Percentiles rank a stretch among this genome's conserved stretches.
Evolutionary conservation across 2,797 vertebrate genomes (phyloP).

Genomic region (Pseudomugil gertrudae): DNA sequence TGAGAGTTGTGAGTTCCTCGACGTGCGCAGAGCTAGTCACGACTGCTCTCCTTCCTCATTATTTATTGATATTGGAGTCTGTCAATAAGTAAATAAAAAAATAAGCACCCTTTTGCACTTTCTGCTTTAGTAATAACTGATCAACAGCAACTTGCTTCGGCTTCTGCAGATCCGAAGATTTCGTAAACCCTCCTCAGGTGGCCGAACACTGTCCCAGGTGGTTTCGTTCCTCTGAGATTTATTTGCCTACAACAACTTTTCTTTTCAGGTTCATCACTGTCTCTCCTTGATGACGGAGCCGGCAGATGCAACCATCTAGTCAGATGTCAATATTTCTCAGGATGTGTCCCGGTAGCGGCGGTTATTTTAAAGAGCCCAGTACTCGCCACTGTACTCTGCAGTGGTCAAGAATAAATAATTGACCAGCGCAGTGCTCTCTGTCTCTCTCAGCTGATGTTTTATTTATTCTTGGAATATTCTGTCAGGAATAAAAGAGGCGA

Average conservation of each 20-base stretch:
- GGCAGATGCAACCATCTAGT: conserved; percentile 41
- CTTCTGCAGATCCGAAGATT: conserved; percentile 27
- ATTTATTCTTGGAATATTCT: conserved; percentile 31
- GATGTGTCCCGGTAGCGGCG: conserved; percentile 34
- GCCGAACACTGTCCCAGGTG: conserved; percentile 34
- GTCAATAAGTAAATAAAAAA: conserved; percentile 67
- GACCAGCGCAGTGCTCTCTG: conserved; percentile 20
- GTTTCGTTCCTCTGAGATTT: conserved; percentile 17
- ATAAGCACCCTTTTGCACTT: conserved; percentile 45
- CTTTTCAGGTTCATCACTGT: conserved; percentile 17
- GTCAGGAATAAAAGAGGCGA: conserved; percentile 8
- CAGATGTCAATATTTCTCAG: conserved; percentile 55
- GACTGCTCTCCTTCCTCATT: conserved; percentile 71
- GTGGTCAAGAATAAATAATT: conserved; percentile 50
- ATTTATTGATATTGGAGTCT: conserved; percentile 73
- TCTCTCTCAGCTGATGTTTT: conserved; percentile 35
- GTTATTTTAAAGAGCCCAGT: conserved; percentile 40
- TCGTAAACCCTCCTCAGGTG: conserved; percentile 25
- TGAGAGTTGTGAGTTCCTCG: conserved; percentile 36
- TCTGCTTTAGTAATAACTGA: conserved; percentile 39
- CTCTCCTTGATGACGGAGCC: conserved; percentile 64
- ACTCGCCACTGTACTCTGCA: conserved; percentile 20
- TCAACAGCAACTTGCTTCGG: conserved; percentile 41
- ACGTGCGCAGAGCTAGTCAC: conserved; percentile 64
- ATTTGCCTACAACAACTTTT: conserved; percentile 24